Evolutionary conservation across 2,797 vertebrate genomes (phyloP).

Genomic region (Schizopygopsis pylzovi): DNA sequence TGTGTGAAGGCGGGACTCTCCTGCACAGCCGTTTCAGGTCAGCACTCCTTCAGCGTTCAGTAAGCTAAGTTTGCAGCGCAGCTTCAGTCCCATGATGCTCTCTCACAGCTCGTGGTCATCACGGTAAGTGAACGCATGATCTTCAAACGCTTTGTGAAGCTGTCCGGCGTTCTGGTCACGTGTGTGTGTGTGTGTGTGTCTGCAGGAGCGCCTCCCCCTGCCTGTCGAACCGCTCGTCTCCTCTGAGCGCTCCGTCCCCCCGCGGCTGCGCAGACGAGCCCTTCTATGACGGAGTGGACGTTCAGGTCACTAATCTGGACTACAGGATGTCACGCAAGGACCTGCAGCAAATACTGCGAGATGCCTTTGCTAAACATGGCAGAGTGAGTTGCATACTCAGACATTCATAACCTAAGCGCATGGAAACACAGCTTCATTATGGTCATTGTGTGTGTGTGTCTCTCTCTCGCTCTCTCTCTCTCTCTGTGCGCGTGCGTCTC

Average conservation of each 20-base stretch:
- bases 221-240: conserved; percentile 89
- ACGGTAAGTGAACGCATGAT: conserved; percentile 76
- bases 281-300: conserved; percentile 88
- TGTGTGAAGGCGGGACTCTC: conserved; percentile 83
- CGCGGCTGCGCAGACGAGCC: conserved; percentile 80
- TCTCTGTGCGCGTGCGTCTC: no score
- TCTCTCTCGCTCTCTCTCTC: not conserved
- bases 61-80: conserved; percentile 87
- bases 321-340: conserved; percentile 96
- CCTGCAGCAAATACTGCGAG: conserved; percentile 87
- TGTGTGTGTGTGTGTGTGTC: not conserved
- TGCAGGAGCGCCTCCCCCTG: conserved; percentile 87
- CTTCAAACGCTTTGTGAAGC: no score
- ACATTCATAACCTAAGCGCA: not conserved
- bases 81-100: conserved; percentile 84
- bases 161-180: not conserved
- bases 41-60: conserved; percentile 97
- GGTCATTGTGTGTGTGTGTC: not conserved
- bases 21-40: conserved; percentile 88
- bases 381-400: conserved; percentile 75
- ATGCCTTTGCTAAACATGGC: conserved; percentile 89
- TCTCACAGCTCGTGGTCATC: conserved; percentile 92
- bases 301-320: conserved; percentile 94
- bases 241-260: conserved; percentile 76
- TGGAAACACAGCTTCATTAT: not conserved